These are phyloP conservation scores for Leucoraja erinaceus DNA, from an alignment of 2,113 vertebrate genomes.

Conservation along the genomic window DNA sequence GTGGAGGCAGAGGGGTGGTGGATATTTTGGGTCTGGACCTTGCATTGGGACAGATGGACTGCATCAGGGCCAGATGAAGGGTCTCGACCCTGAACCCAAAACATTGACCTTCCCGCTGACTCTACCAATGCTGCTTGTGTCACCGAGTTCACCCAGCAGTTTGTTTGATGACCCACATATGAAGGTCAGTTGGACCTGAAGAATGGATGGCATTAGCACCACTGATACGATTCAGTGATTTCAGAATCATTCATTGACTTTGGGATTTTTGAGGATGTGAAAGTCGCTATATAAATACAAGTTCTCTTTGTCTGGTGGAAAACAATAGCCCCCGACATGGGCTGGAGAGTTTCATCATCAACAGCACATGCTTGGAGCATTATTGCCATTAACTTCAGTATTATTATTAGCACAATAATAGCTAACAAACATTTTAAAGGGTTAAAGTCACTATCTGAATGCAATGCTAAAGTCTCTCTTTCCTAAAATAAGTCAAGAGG, in stretches of 20 bases:
- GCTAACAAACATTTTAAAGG: not conserved
- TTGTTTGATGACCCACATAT: not conserved
- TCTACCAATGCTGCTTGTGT: no score
- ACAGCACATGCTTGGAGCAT: not conserved
- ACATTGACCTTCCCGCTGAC: no score
- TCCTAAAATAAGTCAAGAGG: not conserved
- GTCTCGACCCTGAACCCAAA: no score
- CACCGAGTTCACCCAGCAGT: no score
- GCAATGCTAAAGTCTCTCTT: not conserved
- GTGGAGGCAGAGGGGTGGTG: no score
- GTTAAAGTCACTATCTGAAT: not conserved
- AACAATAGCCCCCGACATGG: not conserved
- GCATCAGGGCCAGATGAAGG: no score
- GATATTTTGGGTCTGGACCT: no score
- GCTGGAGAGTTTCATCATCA: not conserved
- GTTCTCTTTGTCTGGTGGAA: not conserved
- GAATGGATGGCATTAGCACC: not conserved
- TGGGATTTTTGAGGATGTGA: not conserved
- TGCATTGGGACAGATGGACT: no score
- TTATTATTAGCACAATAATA: not conserved
- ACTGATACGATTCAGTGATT: not conserved
- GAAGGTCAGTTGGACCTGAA: not conserved
- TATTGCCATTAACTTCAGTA: no score
- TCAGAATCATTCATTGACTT: not conserved
- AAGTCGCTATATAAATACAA: not conserved